These are phyloP conservation scores for Channallabes apus DNA, from an alignment of 2,797 vertebrate species.

Conservation along the genomic window DNA sequence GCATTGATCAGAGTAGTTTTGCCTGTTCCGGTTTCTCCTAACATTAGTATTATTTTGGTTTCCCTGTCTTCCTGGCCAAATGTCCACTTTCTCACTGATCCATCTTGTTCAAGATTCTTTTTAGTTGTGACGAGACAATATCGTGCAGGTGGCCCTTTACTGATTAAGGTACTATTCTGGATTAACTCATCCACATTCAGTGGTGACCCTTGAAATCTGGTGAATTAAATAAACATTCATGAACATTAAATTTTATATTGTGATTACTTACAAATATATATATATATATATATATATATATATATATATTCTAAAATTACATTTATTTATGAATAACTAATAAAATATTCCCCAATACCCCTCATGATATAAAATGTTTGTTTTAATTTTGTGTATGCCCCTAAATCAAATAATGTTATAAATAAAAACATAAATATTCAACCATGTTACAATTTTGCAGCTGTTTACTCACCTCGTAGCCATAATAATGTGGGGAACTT, in stretches of 20 bases:
- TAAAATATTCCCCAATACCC: too few relatives aligned
- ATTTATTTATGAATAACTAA: too few relatives aligned
- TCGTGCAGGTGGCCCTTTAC: not conserved
- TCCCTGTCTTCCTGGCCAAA: constrained; percentile 21
- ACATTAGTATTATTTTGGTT: constrained; percentile 46
- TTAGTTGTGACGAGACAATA: not conserved
- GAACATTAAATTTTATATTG: not conserved
- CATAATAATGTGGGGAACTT: too few relatives aligned
- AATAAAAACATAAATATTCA: too few relatives aligned
- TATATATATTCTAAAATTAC: too few relatives aligned
- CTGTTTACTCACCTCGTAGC: too few relatives aligned
- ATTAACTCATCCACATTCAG: not conserved
- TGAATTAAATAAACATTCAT: not conserved
- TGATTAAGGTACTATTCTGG: not conserved
- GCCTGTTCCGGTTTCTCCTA: constrained; percentile 49
- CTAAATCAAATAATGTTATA: too few relatives aligned
- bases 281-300: too few relatives aligned
- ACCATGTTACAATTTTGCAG: too few relatives aligned
- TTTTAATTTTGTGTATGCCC: too few relatives aligned
- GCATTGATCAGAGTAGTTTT: constrained; percentile 51
- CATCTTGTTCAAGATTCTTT: not conserved
- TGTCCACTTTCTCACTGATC: constrained; percentile 30
- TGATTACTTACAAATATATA: too few relatives aligned
- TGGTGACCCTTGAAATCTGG: not conserved
- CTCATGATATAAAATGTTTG: too few relatives aligned